A percentile compares a stretch with the other conserved stretches of the same genome.
Conservation (phyloP, 2,888 invertebrate species). For the Watsonalla cultraria region DNA sequence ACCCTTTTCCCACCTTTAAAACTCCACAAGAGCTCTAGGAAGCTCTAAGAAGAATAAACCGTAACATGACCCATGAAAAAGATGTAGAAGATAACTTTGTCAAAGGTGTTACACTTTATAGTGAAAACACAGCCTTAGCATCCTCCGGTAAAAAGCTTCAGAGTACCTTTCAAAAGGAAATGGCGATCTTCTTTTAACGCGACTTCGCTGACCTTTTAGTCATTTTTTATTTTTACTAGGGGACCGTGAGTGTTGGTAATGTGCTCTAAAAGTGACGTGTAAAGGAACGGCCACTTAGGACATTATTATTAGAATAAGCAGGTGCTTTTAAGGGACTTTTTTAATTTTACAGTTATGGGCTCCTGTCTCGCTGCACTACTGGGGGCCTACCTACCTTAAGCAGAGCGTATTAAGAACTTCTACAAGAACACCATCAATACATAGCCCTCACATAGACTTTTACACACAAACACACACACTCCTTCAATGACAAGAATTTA, state of each 20-base stretch:
- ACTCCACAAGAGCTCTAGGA: neutral
- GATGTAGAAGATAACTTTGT: conserved; percentile 50
- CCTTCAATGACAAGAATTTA: no score
- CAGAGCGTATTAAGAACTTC: no score
- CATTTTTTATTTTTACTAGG: conserved; percentile 23
- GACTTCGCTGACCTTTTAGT: conserved; percentile 27
- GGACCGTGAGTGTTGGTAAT: conserved; percentile 9
- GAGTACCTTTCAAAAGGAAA: conserved; percentile 42
- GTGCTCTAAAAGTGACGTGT: conserved; percentile 1
- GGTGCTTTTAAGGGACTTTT: no score
- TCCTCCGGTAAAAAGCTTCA: conserved; percentile 25
- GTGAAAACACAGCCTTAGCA: conserved; percentile 27
- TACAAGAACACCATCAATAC: no score
- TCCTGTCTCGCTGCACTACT: no score
- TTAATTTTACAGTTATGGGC: no score
- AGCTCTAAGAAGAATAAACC: neutral
- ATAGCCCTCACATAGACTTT: no score
- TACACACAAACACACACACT: no score
- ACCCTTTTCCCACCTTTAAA: neutral
- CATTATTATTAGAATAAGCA: neutral
- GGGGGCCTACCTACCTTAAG: no score
- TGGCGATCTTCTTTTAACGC: conserved; percentile 33
- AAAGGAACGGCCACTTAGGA: conserved; percentile 3
- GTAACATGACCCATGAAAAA: conserved; percentile 35
- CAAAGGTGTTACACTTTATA: conserved; percentile 48